Conservation (phyloP, 2,888 invertebrate species). For the Caenorhabditis japonica region DNA sequence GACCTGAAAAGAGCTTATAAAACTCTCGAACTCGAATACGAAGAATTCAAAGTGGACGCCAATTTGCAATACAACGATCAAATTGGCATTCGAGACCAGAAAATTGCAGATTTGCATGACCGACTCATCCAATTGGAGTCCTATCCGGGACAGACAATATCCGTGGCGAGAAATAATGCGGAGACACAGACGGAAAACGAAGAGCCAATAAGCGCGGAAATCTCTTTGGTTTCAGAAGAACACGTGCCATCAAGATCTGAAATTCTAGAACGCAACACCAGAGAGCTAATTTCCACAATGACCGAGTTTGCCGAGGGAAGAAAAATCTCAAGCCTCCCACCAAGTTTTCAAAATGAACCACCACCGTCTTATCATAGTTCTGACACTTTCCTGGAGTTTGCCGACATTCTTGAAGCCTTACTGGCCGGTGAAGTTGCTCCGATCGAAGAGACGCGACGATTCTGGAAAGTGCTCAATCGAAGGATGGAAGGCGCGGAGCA, state of each 20-base stretch:
- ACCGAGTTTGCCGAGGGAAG: conserved; percentile 51
- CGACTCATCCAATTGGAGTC: conserved; percentile 24
- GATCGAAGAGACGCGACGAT: conserved; percentile 1
- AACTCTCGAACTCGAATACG: not conserved
- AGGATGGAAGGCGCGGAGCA: not conserved
- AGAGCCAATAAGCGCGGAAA: not conserved
- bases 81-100: conserved; percentile 9
- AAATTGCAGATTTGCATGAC: conserved; percentile 9
- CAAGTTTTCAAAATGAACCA: not conserved
- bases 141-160: conserved; percentile 32
- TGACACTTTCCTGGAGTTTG: conserved; percentile 4
- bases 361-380: not conserved
- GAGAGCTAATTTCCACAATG: conserved; percentile 80
- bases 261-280: conserved; percentile 81
- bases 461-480: conserved; percentile 2
- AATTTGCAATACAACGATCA: conserved; percentile 24
- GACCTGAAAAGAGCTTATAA: not conserved
- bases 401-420: not conserved
- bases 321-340: not conserved
- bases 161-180: not conserved
- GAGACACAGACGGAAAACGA: conserved; percentile 4
- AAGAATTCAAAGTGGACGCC: conserved; percentile 24
- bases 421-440: not conserved
- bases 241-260: no score
- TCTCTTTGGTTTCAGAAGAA: not conserved